Evolutionary conservation across 2,888 invertebrate genomes (phyloP), one percentile per base, ranked within the genome.

Genomic region (Diarsia rubi): DNA sequence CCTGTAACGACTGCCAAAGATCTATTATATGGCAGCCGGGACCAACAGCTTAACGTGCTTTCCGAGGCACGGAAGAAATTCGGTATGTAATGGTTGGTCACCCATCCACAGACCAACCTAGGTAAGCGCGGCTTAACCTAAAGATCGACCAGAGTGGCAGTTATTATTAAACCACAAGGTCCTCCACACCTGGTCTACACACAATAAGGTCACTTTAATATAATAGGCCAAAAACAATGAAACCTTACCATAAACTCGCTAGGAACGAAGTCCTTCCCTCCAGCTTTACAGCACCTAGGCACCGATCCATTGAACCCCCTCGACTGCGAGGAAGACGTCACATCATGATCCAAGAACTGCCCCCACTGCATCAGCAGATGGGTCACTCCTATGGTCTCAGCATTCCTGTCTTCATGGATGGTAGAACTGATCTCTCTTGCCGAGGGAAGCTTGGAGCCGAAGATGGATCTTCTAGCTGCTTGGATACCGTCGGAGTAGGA

Each of bases 281-380:
- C 97, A 78, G 97, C 96, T 68, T 97, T 95, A 89, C 98, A 98
- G 91, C 98, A 98, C 86, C 98, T 97, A 49, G 98, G 98, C 73
- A 98, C 97, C 0, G 98, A 97, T 12, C 98, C 98, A 90, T 98
- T 98, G 89, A 98, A 98, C 12, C 98, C 98, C 86, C 97, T 96
- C 1, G 98, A 97, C 88, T 98, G 98, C 0, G 98, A 98, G 8
- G 98, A 98, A 0, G 98, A 98, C 59, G 98, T 98, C 82, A 99
- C 95, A 91, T 99, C 99, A 89, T 99, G 99, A 91, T 99, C 99
- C 75, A 99, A 90, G 86, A 99, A 98, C 93, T 99, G 99, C 0
- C 99, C 99, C 98, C 99, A 99, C 91, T 99, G 99, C 97, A 98
- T 98, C 77, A 98, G 97, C 97, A 98, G 97, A 84, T 98, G 97